Evolutionary conservation across 2,113 vertebrate species (phyloP).

Genomic region (Platichthys stellatus): DNA sequence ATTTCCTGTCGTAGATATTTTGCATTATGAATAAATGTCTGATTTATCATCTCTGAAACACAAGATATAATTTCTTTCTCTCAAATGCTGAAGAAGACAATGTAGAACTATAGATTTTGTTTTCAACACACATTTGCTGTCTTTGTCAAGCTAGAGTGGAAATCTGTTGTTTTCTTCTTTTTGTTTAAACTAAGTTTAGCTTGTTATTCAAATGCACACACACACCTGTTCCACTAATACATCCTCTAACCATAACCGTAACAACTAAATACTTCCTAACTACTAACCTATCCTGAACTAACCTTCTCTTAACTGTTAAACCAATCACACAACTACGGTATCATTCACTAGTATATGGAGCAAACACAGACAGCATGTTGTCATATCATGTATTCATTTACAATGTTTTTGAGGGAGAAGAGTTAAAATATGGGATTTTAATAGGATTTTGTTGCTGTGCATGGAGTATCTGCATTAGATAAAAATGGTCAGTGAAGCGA

Average conservation of each 20-base stretch:
- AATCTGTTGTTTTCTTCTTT: conserved; percentile 15
- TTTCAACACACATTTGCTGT: background rate
- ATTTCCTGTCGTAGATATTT: background rate
- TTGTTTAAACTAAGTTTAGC: too few relatives aligned
- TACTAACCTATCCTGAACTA: too few relatives aligned
- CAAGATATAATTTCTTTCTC: background rate
- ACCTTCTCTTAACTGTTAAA: too few relatives aligned
- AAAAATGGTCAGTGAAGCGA: too few relatives aligned
- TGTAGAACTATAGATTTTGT: background rate
- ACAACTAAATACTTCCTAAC: too few relatives aligned
- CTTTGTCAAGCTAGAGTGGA: conserved; percentile 18
- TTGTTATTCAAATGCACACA: background rate
- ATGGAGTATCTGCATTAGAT: too few relatives aligned
- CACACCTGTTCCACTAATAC: background rate
- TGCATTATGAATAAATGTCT: background rate
- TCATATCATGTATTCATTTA: background rate
- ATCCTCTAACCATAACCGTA: too few relatives aligned
- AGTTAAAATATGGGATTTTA: background rate
- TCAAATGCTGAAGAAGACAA: conserved; percentile 8
- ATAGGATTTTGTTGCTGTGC: background rate
- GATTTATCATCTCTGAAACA: conserved; percentile 23
- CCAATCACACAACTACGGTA: too few relatives aligned
- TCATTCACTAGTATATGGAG: too few relatives aligned
- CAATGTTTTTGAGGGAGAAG: too few relatives aligned
- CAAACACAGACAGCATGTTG: background rate